Conservation (phyloP, 2,888 invertebrate genomes). For the Hyppa rectilinea region DNA sequence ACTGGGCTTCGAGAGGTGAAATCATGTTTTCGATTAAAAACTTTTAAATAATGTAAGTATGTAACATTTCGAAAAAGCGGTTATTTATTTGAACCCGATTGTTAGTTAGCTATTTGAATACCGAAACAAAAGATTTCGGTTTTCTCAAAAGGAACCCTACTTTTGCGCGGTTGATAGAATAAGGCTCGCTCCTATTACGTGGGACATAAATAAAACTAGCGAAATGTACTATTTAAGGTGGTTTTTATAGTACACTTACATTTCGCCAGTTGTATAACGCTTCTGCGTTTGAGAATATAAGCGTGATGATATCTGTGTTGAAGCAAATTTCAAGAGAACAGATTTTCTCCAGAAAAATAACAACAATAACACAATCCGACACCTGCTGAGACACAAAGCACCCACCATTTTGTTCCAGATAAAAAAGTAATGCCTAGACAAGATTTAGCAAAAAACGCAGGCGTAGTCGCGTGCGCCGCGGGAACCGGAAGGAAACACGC, state of each 20-base stretch:
- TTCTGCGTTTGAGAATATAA: too few relatives aligned
- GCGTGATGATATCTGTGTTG: not conserved
- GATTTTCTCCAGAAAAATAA: not conserved
- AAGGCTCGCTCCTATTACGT: not conserved
- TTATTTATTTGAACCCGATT: not conserved
- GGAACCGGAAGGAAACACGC: slow-evolving; percentile 81
- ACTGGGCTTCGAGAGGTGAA: not conserved
- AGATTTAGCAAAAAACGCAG: slow-evolving; percentile 47
- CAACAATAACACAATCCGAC: slow-evolving; percentile 6
- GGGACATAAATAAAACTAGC: too few relatives aligned
- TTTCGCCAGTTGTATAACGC: too few relatives aligned
- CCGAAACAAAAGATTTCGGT: not conserved
- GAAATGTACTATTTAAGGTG: too few relatives aligned
- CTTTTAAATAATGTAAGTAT: not conserved
- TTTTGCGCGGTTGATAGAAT: not conserved
- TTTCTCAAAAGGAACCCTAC: not conserved
- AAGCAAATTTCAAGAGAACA: not conserved
- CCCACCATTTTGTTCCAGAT: slow-evolving; percentile 32
- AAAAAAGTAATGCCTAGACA: slow-evolving; percentile 55
- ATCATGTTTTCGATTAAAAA: not conserved
- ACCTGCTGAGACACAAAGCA: slow-evolving; percentile 50
- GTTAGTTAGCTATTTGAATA: not conserved
- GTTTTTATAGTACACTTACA: too few relatives aligned
- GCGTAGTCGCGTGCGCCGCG: slow-evolving; percentile 64
- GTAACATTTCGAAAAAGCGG: not conserved